Evolutionary conservation across 2,797 vertebrate species (phyloP).

Genomic region (Thaleichthys pacificus): DNA sequence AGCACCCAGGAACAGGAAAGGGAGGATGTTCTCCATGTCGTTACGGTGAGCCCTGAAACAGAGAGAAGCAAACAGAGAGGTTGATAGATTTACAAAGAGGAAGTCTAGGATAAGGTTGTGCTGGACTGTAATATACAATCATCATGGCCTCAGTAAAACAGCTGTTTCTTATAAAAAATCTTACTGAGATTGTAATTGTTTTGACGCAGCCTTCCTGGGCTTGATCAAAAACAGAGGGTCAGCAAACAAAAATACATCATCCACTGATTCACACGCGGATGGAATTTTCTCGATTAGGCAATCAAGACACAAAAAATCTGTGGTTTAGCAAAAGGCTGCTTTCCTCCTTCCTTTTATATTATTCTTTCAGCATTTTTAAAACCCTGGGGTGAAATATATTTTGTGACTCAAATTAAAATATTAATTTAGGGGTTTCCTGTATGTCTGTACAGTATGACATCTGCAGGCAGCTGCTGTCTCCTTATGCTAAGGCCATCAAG

Average conservation of each 20-base stretch:
- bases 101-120: background rate
- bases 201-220: slow-evolving; percentile 27
- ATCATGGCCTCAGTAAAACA: slow-evolving; percentile 17
- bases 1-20: slow-evolving; percentile 92
- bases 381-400: background rate
- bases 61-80: background rate
- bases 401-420: too few relatives aligned
- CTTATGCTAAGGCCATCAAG: background rate
- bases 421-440: background rate
- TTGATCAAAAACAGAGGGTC: slow-evolving; percentile 1
- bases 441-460: background rate
- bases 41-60: slow-evolving; percentile 85
- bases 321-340: background rate
- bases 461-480: too few relatives aligned
- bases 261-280: background rate
- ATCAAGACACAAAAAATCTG: background rate
- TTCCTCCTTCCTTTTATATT: background rate
- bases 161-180: slow-evolving; percentile 37
- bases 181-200: slow-evolving; percentile 4
- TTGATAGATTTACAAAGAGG: background rate
- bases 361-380: background rate
- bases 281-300: slow-evolving; percentile 1
- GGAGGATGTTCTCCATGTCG: slow-evolving; percentile 93
- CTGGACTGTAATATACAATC: background rate
- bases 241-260: background rate